Evolutionary conservation across 2,888 invertebrate species (phyloP), one percentile per base, ranked within the genome.

Genomic region (Stenodema calcarata): DNA sequence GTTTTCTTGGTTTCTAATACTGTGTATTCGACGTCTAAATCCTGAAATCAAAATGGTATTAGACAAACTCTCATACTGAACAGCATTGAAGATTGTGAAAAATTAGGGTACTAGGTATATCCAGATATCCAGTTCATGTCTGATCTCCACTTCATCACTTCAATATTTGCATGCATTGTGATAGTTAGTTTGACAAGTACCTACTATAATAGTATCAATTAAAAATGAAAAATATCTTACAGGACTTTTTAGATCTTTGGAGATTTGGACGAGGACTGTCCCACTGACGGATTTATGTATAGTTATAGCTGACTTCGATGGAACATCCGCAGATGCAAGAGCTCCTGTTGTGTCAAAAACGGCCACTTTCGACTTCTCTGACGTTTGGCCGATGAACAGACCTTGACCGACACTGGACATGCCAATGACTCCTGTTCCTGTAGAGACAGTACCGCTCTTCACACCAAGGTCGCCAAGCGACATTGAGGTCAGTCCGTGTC

Each of bases 1-100:
- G 54, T 73, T 30, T 44, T 73, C 7, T 84, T 84, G n/a, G 75
- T 84, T 73, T 84, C 84, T 23, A 84, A 3, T 27, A 84, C 73
- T 2, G 27, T 70, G 47, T 75, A 73, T 30, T 84, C 84, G 2
- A 73, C 47, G 1, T 70, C 30, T n/a, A 84, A 44, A 12, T n/a
- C 47, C 84, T 75, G 62, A 23, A 62, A 62, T 62, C 18, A 62
- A 11, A 23, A 23, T 23, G 2, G 35, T 4, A 35, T n/a, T 1
- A n/a, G n/a, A 50, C 50, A 18, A 62, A 62, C 62, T 54, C n/a
- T 47, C 1, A 47, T 12, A 47, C 47, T 12, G 62, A 23, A 23
- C 0, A 62, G 23, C 27, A 23, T 12, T 14, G 47, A 47, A 14
- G 12, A 47, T 14, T 42, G 42, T 42, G 11, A 42, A 42, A 11